These are phyloP conservation scores for Phocides pigmalion DNA, from an alignment of 1,140 invertebrate genomes.

Conservation along the genomic window DNA sequence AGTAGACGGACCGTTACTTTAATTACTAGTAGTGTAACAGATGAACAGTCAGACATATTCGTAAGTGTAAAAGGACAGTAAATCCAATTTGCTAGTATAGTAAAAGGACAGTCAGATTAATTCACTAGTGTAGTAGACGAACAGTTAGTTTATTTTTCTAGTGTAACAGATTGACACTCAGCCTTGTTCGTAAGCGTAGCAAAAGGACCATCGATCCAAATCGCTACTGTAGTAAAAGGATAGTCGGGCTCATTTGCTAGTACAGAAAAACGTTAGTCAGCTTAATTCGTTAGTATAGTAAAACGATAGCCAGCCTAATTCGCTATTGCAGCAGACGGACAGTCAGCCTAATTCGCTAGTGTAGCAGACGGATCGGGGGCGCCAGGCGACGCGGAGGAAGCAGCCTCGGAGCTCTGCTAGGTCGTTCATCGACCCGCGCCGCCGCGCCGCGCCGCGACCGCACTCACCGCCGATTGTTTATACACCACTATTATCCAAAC, in stretches of 20 bases:
- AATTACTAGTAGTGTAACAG: conserved; percentile 37
- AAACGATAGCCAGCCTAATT: too few species aligned
- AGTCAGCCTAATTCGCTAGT: conserved; percentile 27
- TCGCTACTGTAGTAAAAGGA: too few species aligned
- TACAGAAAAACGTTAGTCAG: too few species aligned
- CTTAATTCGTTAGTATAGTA: too few species aligned
- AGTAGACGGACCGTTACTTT: conserved; percentile 32
- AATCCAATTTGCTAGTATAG: too few species aligned
- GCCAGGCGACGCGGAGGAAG: conserved; percentile 42
- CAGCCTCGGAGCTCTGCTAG: conserved; percentile 61
- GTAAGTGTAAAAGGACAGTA: too few species aligned
- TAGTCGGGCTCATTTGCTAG: too few species aligned
- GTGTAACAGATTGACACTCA: conserved; percentile 41
- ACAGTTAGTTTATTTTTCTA: conserved; percentile 23
- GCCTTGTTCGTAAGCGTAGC: too few species aligned
- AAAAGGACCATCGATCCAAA: too few species aligned
- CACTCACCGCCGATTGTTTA: conserved; percentile 60
- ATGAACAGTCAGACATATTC: too few species aligned
- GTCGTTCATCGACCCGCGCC: conserved; percentile 76
- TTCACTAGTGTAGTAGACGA: conserved; percentile 39
- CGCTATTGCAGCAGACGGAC: conserved; percentile 36
- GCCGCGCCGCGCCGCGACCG: conserved; percentile 23
- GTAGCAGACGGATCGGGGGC: conserved; percentile 46
- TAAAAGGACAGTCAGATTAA: too few species aligned
- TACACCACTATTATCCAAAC: conserved; percentile 74